A percentile compares a stretch with the other conserved stretches of the same genome.
These are phyloP conservation scores for Eclectus roratus DNA, from an alignment of 2,113 vertebrate species.

Conservation along the genomic window DNA sequence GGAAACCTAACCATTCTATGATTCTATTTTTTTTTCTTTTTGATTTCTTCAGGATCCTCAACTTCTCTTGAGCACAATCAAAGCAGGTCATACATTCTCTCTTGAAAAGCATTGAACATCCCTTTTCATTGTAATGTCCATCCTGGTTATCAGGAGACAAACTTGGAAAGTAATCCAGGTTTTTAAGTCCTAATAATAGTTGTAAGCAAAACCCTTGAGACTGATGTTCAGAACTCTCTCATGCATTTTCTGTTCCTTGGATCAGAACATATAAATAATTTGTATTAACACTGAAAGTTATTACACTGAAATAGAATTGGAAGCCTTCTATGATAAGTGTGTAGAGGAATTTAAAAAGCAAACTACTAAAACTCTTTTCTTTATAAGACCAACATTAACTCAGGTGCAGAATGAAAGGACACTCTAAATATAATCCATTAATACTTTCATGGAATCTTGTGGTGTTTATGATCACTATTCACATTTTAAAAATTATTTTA, in stretches of 20 bases:
- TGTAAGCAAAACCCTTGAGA: not conserved
- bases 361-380: not conserved
- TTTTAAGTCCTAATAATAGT: not conserved
- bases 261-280: not conserved
- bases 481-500: not conserved
- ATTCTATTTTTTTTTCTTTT: not conserved
- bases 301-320: not conserved
- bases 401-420: not conserved
- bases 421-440: not conserved
- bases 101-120: not conserved
- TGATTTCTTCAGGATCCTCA: not conserved
- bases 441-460: not conserved
- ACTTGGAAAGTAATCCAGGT: not conserved
- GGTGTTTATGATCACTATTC: not conserved
- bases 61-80: not conserved
- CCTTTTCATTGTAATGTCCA: accelerated
- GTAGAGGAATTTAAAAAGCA: not conserved
- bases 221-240: not conserved
- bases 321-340: not conserved
- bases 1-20: not conserved
- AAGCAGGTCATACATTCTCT: not conserved
- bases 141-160: not conserved
- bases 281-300: not conserved
- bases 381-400: not conserved
- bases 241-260: not conserved